Base-by-base conservation (phyloP, 2,797 vertebrate species). In the Eulemur rubriventer region DNA sequence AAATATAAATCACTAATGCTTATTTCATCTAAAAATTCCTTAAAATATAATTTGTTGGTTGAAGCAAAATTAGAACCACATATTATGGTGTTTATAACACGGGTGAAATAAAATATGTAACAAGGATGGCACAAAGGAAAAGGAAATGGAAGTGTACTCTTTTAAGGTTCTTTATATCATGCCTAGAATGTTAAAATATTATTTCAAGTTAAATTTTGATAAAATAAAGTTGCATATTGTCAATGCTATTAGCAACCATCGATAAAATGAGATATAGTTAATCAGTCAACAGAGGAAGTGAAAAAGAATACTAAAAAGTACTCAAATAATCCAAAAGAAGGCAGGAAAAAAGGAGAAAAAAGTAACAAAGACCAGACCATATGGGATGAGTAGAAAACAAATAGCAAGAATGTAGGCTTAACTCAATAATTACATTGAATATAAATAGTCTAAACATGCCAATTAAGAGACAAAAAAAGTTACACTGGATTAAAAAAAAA, bases 371-470 rank as follows among this genome's bases (percentile, higher is more conserved):
- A 65, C n/a, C 59, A 93, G 46, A 72, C 24, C 72, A 80, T 57
- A 89, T 80, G 83, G 83, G 28, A 69, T 7, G 4, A 90, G 79
- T 30, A 93, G 78, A 88, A 88, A 95, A 75, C 20, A 93, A 95
- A 84, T 8, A 75, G 63, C 20, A 89, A 72, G 46, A 43, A 5
- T 30, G 35, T 89, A 81, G 43, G 18, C 35, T 76, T 85, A 75
- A n/a, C 50, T 86, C 52, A 89, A 73, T 59, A 82, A 86, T 61
- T 78, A 89, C 18, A 89, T 13, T 85, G 81, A 85, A 46, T 78
- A 86, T 82, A 78, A 82, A 69, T 57, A 95, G 41, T 76, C 46
- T 89, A 86, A 84, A 92, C n/a, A 82, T 86, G 55, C 22, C 80
- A 92, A n/a, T 55, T 92, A 92, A 72, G 33, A 95, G 63, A 75